Evolutionary conservation across 2,113 vertebrate genomes (phyloP), one percentile per base, ranked within the genome.

Genomic region (Anser brachyrhynchus): DNA sequence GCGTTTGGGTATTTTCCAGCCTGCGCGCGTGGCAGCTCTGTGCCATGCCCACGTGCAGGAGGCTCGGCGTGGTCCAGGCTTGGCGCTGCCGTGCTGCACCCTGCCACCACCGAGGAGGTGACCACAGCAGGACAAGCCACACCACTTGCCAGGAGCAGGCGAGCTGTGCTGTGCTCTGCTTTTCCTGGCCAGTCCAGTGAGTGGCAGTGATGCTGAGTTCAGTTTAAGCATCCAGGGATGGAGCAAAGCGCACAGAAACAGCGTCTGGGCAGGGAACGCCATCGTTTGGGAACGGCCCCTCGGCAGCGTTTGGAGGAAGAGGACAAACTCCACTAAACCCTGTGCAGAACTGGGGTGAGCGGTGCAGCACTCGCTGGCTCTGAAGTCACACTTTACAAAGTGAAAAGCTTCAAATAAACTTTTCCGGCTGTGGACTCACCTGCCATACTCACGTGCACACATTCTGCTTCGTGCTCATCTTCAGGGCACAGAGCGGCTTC

Each of bases 391-490:
- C 44, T 33, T 51, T 7, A 1, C 35, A 8, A 39, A 35, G 17
- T 6, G 20, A n/a, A n/a, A 58, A 58, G 29, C 13, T 39, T 61
- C 19, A 23, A 54, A 5, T 16, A 37, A 58, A 67, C 25, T 19
- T 29, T 61, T 16, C 69, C 5, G 3, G 0, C 33, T 39, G 20
- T n/a, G 44, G 61, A 28, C 54, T 67, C 15, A 0, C 37, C 51
- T 15, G 5, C 6, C 16, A 3, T 9, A 8, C 35, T 35, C 2
- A 4, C 12, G 8, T 0, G 5, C 2, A 5, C 51, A 23, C 21
- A 33, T 8, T 26, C 49, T n/a, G 65, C 46, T 3, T 13, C 23
- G 0, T 4, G 6, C 26, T 62, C 55, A 13, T 9, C n/a, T 13
- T 20, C 64, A 41, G 72, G 49, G 64, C 29, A 3, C 1, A 46